These are phyloP conservation scores for Griposia aprilina DNA, from an alignment of 2,888 invertebrate species.

Conservation along the genomic window DNA sequence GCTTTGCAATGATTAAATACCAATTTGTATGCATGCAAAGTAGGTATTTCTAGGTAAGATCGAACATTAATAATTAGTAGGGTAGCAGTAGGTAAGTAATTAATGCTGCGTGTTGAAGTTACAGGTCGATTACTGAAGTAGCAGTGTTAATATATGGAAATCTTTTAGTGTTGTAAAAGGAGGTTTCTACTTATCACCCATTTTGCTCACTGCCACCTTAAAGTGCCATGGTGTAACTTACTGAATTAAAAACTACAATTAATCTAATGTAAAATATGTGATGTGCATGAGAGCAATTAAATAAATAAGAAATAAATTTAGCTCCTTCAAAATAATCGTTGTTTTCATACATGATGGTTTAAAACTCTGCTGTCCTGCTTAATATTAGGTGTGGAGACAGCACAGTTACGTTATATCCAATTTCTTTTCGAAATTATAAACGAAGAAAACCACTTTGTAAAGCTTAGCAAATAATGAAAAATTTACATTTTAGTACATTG, in stretches of 20 bases:
- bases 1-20: conserved; percentile 35
- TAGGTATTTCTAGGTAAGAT: conserved; percentile 24
- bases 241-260: not conserved
- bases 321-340: too few relatives aligned
- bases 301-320: not conserved
- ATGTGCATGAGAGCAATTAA: not conserved
- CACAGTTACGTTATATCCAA: not conserved
- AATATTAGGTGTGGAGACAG: not conserved
- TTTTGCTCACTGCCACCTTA: not conserved
- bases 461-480: not conserved
- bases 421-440: not conserved
- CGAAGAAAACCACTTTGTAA: not conserved
- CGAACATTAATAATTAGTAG: conserved; percentile 23
- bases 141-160: not conserved
- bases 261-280: not conserved
- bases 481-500: conserved; percentile 31
- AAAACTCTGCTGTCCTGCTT: not conserved
- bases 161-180: not conserved
- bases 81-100: conserved; percentile 15
- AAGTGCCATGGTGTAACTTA: not conserved
- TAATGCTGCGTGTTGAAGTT: conserved; percentile 33
- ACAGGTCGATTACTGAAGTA: not conserved
- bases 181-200: not conserved
- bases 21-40: conserved; percentile 45
- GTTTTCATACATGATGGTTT: not conserved